These are phyloP conservation scores for Coelogynopora nodosa DNA, from an alignment of 2,888 invertebrate genomes.

Conservation along the genomic window DNA sequence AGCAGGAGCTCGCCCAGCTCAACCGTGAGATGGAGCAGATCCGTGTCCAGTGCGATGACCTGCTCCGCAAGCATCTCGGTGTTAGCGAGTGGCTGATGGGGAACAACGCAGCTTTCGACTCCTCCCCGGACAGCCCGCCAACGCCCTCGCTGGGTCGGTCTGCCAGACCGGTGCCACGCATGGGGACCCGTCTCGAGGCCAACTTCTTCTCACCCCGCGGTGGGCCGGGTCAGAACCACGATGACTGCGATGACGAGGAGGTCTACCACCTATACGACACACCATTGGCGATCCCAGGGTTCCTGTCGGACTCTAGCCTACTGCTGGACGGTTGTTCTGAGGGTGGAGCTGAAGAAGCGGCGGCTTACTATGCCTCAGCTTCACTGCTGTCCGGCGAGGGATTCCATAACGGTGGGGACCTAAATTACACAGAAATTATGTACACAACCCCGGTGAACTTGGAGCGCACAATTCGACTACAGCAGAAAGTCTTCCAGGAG, in stretches of 20 bases:
- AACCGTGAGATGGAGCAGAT: conserved; percentile 68
- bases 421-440: conserved; percentile 65
- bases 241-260: neutral
- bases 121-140: neutral
- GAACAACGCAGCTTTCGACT: neutral
- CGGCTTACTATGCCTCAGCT: neutral
- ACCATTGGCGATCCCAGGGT: neutral
- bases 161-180: conserved; percentile 55
- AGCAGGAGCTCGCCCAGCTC: conserved; percentile 65
- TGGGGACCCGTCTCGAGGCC: conserved; percentile 56
- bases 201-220: neutral
- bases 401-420: neutral
- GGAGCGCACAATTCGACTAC: conserved; percentile 70
- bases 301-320: neutral
- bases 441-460: conserved; percentile 71
- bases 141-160: neutral
- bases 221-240: neutral
- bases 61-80: conserved; percentile 51
- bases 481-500: conserved; percentile 65
- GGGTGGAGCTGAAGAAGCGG: too few species aligned
- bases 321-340: neutral
- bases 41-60: conserved; percentile 64
- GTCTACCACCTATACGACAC: neutral
- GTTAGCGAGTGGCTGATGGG: neutral
- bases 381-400: neutral